These are phyloP conservation scores for Chelonia mydas DNA, from an alignment of 2,797 vertebrate genomes.

Conservation along the genomic window DNA sequence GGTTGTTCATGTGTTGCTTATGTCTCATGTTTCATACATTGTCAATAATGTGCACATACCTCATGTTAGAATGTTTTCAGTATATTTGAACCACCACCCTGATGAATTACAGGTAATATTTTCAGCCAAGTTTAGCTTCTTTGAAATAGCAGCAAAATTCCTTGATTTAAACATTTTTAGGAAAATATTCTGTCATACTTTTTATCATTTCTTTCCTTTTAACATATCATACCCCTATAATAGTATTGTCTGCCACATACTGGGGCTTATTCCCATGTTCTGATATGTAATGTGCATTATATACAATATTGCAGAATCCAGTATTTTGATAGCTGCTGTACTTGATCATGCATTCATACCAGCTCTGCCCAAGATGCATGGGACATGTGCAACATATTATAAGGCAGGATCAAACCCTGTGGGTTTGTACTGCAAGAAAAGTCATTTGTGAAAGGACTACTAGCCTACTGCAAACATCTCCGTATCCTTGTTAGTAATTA, in stretches of 20 bases:
- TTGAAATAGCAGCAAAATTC: background rate
- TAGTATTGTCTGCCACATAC: background rate
- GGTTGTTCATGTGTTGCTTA: background rate
- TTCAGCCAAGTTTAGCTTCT: background rate
- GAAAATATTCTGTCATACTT: background rate
- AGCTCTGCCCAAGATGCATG: background rate
- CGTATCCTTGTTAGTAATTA: background rate
- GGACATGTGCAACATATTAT: background rate
- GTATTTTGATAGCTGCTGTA: background rate
- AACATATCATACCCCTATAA: accelerated
- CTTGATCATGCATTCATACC: background rate
- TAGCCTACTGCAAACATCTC: background rate
- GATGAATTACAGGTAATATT: background rate
- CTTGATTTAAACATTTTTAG: background rate
- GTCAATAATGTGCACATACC: background rate
- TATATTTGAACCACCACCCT: background rate
- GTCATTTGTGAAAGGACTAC: background rate
- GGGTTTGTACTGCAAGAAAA: background rate
- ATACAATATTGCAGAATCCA: background rate
- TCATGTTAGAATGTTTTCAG: background rate
- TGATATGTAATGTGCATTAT: background rate
- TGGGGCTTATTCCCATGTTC: background rate
- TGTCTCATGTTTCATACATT: background rate
- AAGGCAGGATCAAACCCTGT: background rate
- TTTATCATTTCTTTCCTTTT: background rate